Evolutionary conservation across 92 coral and sea anemone species (phyloP).

Genomic region (Bergia sp.): DNA sequence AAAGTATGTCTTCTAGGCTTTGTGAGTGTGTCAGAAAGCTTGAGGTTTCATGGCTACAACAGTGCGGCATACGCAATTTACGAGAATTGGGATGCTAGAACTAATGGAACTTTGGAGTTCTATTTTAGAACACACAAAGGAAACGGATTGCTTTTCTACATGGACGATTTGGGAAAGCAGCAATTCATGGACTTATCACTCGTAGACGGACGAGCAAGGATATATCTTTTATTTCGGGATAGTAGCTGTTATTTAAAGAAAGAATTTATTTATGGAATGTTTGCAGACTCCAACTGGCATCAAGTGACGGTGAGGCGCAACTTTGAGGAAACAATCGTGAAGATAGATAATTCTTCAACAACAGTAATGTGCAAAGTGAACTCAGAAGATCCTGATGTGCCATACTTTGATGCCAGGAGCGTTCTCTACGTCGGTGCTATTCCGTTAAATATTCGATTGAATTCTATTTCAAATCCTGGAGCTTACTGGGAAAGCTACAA

Average conservation of each 20-base stretch:
- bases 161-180: slow-evolving; percentile 70
- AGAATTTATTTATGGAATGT: slow-evolving; percentile 64
- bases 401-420: slow-evolving; percentile 43
- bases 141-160: slow-evolving; percentile 82
- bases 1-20: slow-evolving; percentile 39
- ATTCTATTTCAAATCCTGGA: slow-evolving; percentile 64
- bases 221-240: slow-evolving; percentile 63
- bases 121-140: slow-evolving; percentile 77
- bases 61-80: slow-evolving; percentile 42
- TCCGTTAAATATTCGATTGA: slow-evolving; percentile 30
- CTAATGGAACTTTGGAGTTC: slow-evolving; percentile 63
- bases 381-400: slow-evolving; percentile 21
- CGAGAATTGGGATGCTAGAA: slow-evolving; percentile 52
- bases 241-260: slow-evolving; percentile 50
- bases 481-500: slow-evolving; percentile 48
- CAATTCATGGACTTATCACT: slow-evolving; percentile 79
- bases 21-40: slow-evolving; percentile 38
- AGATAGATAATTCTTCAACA: slow-evolving; percentile 55
- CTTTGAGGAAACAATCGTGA: slow-evolving; percentile 44
- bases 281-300: slow-evolving; percentile 81
- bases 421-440: slow-evolving; percentile 70
- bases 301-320: slow-evolving; percentile 61
- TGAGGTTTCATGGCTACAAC: slow-evolving; percentile 28
- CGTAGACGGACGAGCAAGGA: slow-evolving; percentile 62
- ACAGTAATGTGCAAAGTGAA: slow-evolving; percentile 5